Conservation (phyloP, 2,113 vertebrate genomes). For the Monopterus albus region DNA sequence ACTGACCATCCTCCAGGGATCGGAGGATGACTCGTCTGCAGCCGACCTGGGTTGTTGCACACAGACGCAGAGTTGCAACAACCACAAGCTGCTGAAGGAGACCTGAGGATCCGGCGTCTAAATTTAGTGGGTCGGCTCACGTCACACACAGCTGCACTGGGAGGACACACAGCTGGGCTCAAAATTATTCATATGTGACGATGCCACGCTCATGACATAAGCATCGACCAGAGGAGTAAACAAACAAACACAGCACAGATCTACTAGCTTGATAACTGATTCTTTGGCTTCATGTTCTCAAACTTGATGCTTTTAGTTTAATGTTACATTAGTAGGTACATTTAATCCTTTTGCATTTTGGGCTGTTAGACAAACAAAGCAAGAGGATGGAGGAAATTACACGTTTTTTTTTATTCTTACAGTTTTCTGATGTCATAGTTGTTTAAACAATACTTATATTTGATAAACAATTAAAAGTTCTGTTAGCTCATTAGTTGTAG, state of each 20-base stretch:
- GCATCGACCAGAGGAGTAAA: slow-evolving; percentile 2
- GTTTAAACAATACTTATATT: too few species aligned
- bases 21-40: neutral
- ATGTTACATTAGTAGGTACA: too few species aligned
- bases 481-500: too few species aligned
- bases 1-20: neutral
- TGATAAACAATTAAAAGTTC: too few species aligned
- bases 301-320: too few species aligned
- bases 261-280: too few species aligned
- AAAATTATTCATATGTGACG: neutral
- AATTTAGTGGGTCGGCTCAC: neutral
- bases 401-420: too few species aligned
- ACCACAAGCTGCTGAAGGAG: slow-evolving; percentile 12
- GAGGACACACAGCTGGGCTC: neutral
- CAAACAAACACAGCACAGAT: neutral
- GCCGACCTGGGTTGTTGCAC: neutral
- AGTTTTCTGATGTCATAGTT: too few species aligned
- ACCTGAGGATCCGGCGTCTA: slow-evolving; percentile 33
- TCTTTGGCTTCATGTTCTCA: too few species aligned
- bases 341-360: too few species aligned
- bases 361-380: too few species aligned
- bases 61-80: neutral
- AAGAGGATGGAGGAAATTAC: too few species aligned
- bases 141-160: neutral
- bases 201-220: neutral